Evolutionary conservation across 2,797 vertebrate genomes (phyloP).

Genomic region (Danio choprae): DNA sequence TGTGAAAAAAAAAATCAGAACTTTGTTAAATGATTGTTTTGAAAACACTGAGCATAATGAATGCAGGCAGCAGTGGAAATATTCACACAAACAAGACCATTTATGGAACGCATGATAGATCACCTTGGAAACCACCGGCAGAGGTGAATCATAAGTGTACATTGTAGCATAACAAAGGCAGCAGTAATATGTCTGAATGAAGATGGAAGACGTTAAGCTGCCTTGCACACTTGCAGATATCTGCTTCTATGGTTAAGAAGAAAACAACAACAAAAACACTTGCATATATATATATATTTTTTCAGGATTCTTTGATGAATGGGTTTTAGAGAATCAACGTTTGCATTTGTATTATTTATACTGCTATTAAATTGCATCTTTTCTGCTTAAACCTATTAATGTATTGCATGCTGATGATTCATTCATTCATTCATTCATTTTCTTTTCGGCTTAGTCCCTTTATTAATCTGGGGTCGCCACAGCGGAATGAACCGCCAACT

Average conservation of each 20-base stretch:
- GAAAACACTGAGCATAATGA: conserved; percentile 31
- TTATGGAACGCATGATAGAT: conserved; percentile 40
- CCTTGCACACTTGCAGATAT: neutral
- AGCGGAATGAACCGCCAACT: too few relatives aligned
- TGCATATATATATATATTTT: neutral
- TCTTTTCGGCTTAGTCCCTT: too few relatives aligned
- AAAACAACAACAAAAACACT: neutral
- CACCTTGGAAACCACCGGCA: conserved; percentile 41
- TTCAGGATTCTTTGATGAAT: neutral
- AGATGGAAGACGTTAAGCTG: conserved; percentile 10
- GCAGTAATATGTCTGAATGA: conserved; percentile 19
- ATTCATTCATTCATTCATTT: too few relatives aligned
- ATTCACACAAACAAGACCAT: conserved; percentile 38
- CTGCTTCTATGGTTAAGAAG: neutral
- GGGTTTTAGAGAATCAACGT: too few relatives aligned
- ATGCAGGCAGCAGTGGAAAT: conserved; percentile 26
- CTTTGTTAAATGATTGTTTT: conserved; percentile 7
- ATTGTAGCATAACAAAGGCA: conserved; percentile 16
- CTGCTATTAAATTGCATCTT: too few relatives aligned
- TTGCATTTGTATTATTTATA: too few relatives aligned
- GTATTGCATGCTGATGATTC: too few relatives aligned
- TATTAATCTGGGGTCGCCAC: too few relatives aligned
- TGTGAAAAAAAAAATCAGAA: neutral
- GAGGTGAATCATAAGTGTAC: conserved; percentile 39
- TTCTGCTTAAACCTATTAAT: too few relatives aligned